Evolutionary conservation across 2,888 invertebrate genomes (phyloP), one percentile per base, ranked within the genome.

Genomic region (Cremastobaeus sp.): DNA sequence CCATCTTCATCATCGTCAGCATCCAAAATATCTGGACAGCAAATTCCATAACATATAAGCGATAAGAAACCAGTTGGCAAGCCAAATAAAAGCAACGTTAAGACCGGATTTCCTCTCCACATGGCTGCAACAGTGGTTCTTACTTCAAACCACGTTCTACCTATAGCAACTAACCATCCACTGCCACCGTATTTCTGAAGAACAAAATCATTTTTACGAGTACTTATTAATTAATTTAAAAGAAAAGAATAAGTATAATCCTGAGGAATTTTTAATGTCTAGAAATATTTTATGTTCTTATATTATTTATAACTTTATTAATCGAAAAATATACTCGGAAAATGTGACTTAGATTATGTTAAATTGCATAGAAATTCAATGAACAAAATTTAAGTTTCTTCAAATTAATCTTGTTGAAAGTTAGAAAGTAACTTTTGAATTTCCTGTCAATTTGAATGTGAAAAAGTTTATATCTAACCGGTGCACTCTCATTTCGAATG

Each of bases 1-100:
- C 89, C 89, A 81, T 90, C 90, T 65, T 88, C 88, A 73, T 95
- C 95, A 62, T 96, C 96, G 41, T 94, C 93, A 0, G 96, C 96
- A 86, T 97, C 98, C 77, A 97, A 89, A 82, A 98, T 96, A 86
- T 99, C 98, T 54, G 96, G 94, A 86, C 98, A 99, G 88, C 97
- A 99, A 74, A 98, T 93, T 1, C 97, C 96, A 88, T 99, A 99
- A 85, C 96, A 93, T 81, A 99, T 98, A 14, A 99, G 91, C 15
- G 95, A 94, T 14, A 99, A 91, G 86, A 99, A 98, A 28, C 96
- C 96, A 37, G 96, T 89, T 0, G 99, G 99, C 69, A 99, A 90
- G 0, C 98, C 98, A 88, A 99, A 97, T 52, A 99, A 91, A 2
- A 99, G 93, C 21, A 96, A 91, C 2, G 98, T 97, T 71, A 99